phyloP scores from a whole-genome alignment of 2,888 invertebrate genomes.

The Gibbula magus region DNA sequence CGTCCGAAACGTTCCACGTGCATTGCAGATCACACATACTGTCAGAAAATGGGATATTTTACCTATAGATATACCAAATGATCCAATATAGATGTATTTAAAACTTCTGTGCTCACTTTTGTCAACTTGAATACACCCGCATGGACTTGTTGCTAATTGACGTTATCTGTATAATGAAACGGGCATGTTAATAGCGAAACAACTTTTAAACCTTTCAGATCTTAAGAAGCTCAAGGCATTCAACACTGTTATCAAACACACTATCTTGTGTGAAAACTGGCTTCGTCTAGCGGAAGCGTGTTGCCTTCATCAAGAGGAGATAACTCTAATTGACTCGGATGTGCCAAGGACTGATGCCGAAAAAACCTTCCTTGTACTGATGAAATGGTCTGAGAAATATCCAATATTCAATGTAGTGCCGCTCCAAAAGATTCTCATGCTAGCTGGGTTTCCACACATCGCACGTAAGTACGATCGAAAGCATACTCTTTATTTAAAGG shows the following conservation, averaged over 20 bases:
- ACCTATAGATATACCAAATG: too few species aligned
- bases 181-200: too few species aligned
- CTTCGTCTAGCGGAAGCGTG: neutral
- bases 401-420: neutral
- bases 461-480: neutral
- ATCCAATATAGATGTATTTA: too few species aligned
- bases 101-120: too few species aligned
- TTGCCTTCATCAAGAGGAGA: neutral
- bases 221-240: neutral
- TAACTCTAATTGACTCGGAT: neutral
- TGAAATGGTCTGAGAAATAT: neutral
- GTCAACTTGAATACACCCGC: too few species aligned
- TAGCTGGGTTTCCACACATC: neutral
- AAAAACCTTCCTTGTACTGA: neutral
- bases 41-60: too few species aligned
- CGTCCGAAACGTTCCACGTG: too few species aligned
- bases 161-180: too few species aligned
- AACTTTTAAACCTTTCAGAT: neutral
- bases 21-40: too few species aligned
- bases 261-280: neutral
- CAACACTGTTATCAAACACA: neutral
- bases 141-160: too few species aligned
- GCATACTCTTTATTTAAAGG: too few species aligned
- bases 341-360: neutral
- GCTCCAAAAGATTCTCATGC: neutral